A percentile compares a stretch with the other conserved stretches of the same genome.
phyloP scores from a whole-genome alignment of 1,140 invertebrate genomes.

The Grapholita molesta region DNA sequence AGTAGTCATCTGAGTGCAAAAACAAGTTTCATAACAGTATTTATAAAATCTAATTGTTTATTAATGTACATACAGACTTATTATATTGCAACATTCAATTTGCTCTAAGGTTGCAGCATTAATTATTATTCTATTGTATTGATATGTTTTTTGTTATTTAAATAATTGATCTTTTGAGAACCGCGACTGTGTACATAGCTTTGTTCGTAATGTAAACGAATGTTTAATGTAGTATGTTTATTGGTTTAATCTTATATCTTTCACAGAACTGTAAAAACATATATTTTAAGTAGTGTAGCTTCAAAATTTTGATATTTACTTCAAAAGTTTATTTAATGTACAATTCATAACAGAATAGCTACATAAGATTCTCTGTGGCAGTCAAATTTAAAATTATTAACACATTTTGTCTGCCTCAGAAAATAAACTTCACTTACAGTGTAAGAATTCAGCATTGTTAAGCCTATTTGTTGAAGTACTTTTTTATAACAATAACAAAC shows the following conservation, averaged over 20 bases:
- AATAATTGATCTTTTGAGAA: not conserved
- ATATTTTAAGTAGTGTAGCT: no score
- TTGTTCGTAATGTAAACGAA: not conserved
- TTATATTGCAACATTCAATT: not conserved
- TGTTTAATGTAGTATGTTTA: not conserved
- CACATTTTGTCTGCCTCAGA: no score
- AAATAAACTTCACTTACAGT: no score
- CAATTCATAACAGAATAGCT: no score
- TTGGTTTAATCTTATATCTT: not conserved
- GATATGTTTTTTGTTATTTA: not conserved
- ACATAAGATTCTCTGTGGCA: no score
- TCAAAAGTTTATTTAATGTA: no score
- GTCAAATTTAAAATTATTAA: no score
- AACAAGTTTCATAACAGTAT: constrained; percentile 7
- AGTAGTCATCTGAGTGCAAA: not conserved
- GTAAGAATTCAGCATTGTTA: no score
- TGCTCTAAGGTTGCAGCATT: no score
- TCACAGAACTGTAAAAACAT: not conserved
- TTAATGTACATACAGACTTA: not conserved
- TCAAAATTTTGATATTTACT: no score
- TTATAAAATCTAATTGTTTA: not conserved
- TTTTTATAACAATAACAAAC: no score
- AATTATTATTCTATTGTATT: not conserved
- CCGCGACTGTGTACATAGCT: not conserved
- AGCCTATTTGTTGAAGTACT: no score